Evolutionary conservation across 2,797 vertebrate genomes (phyloP).

Genomic region (Kryptopterus vitreolus): DNA sequence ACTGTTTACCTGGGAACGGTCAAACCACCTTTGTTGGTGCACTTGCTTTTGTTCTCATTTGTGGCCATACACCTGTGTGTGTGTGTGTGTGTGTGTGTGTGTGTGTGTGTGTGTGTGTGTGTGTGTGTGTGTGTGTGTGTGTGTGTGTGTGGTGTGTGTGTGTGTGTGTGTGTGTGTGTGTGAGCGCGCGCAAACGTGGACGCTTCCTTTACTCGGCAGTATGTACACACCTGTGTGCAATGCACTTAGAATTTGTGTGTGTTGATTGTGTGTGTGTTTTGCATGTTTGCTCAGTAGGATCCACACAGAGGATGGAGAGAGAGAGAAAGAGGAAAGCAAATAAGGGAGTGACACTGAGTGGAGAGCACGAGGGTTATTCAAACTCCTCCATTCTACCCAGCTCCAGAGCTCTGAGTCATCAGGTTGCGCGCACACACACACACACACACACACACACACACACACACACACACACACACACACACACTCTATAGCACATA

Average conservation of each 20-base stretch:
- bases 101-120: constrained; percentile 4
- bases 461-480: constrained; percentile 3
- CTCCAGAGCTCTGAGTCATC: constrained; percentile 46
- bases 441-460: background rate
- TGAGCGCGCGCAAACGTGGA: constrained; percentile 1
- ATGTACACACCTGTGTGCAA: constrained; percentile 35
- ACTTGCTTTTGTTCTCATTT: constrained; percentile 35
- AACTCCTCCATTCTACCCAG: constrained; percentile 39
- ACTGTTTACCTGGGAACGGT: constrained; percentile 50
- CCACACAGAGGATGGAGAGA: constrained; percentile 28
- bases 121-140: background rate
- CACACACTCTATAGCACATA: background rate
- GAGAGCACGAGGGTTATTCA: constrained; percentile 40
- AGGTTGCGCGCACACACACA: constrained; percentile 3
- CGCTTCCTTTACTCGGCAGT: constrained; percentile 13
- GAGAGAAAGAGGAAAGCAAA: constrained; percentile 47
- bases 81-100: constrained; percentile 16
- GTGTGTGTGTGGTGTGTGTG: background rate
- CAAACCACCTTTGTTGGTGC: constrained; percentile 24
- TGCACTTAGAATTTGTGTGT: constrained; percentile 37
- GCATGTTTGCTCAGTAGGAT: constrained; percentile 44
- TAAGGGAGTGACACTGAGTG: constrained; percentile 48
- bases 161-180: background rate
- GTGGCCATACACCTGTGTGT: constrained; percentile 37
- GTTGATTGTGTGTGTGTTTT: constrained; percentile 35